These are phyloP conservation scores for Heliconius nattereri DNA, from an alignment of 1,140 invertebrate genomes.

Conservation along the genomic window DNA sequence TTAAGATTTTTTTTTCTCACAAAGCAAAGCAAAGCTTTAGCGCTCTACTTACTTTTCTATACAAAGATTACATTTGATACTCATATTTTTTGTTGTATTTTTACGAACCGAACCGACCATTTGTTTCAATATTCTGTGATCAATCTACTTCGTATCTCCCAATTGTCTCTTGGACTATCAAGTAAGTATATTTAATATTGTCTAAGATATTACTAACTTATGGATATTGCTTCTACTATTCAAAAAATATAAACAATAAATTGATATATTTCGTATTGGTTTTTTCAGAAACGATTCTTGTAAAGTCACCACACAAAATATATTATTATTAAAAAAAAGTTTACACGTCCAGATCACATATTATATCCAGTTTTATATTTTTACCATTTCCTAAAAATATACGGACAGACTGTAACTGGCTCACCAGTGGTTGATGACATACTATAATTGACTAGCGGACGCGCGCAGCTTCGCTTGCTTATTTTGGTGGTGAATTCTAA, in stretches of 20 bases:
- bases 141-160: not conserved
- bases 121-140: not conserved
- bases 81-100: not conserved
- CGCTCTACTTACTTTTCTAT: not conserved
- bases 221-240: slow-evolving; percentile 6
- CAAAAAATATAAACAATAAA: not conserved
- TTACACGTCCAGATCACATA: too few relatives aligned
- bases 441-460: too few relatives aligned
- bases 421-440: not conserved
- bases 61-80: not conserved
- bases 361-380: too few relatives aligned
- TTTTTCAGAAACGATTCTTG: too few relatives aligned
- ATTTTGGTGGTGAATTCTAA: too few relatives aligned
- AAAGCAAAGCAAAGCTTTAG: too few relatives aligned
- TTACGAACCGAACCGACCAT: not conserved
- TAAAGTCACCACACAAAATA: too few relatives aligned
- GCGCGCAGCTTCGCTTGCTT: too few relatives aligned
- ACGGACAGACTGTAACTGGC: not conserved
- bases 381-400: too few relatives aligned
- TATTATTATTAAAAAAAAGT: too few relatives aligned
- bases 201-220: not conserved
- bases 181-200: not conserved
- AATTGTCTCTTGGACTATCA: not conserved
- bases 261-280: too few relatives aligned
- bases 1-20: too few relatives aligned